Evolutionary conservation across 2,888 invertebrate species (phyloP).

Genomic region (Orchesellides sinensis): DNA sequence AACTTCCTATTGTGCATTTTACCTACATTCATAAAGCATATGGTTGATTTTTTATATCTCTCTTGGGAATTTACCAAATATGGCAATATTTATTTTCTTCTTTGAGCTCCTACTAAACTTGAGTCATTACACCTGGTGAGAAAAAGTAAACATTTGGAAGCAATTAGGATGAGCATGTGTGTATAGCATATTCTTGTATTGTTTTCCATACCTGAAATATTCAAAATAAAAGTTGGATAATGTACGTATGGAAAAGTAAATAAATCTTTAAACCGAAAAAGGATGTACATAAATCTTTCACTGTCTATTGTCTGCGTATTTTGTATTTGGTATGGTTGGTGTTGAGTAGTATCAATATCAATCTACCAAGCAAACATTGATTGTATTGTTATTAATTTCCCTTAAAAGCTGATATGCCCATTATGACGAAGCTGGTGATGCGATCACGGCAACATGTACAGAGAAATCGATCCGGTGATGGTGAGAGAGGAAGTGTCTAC

Average conservation of each 20-base stretch:
- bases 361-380: no score
- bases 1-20: not conserved
- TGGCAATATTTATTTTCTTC: conserved; percentile 28
- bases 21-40: not conserved
- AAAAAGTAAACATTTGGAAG: conserved; percentile 36
- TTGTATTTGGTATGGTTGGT: no score
- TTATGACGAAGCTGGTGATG: conserved; percentile 11
- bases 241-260: conserved; percentile 29
- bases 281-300: conserved; percentile 37
- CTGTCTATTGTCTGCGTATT: not conserved
- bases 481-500: conserved; percentile 5
- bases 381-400: conserved; percentile 18
- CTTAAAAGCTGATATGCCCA: no score
- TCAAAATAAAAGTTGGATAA: conserved; percentile 30
- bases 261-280: conserved; percentile 46
- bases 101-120: no score
- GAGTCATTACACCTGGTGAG: conserved; percentile 18
- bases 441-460: not conserved
- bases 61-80: conserved; percentile 56
- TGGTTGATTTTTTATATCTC: conserved; percentile 22
- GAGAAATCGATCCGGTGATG: not conserved
- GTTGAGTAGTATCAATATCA: no score
- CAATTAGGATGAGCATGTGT: no score
- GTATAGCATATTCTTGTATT: no score
- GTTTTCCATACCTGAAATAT: conserved; percentile 38